These are phyloP conservation scores for Margaritifera margaritifera DNA, from an alignment of 2,888 invertebrate genomes.

Conservation along the genomic window DNA sequence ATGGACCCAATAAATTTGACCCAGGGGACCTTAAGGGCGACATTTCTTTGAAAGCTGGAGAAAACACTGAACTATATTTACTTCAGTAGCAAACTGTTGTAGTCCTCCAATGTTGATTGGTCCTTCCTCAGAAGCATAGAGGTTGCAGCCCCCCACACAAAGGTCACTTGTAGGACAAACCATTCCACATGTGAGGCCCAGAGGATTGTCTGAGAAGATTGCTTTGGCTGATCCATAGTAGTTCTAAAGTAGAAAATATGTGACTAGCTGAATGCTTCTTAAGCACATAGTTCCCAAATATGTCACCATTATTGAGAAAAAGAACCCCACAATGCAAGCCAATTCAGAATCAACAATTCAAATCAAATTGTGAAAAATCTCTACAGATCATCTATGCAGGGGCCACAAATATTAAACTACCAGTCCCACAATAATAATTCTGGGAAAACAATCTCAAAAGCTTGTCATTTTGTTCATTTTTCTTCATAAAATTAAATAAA, in stretches of 20 bases:
- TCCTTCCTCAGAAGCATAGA: conserved; percentile 96
- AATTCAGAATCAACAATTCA: too few relatives aligned
- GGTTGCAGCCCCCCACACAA: conserved; percentile 97
- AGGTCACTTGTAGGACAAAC: conserved; percentile 99
- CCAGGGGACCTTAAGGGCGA: too few relatives aligned
- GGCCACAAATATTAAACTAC: too few relatives aligned
- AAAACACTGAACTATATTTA: conserved; percentile 69
- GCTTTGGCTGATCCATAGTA: conserved; percentile 97
- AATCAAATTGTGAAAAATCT: too few relatives aligned
- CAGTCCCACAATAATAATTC: too few relatives aligned
- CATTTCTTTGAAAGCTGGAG: not conserved
- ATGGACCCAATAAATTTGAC: too few relatives aligned
- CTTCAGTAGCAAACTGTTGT: conserved; percentile 97
- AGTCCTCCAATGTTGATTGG: conserved; percentile 98
- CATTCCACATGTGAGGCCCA: conserved; percentile 83
- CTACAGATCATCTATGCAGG: too few relatives aligned
- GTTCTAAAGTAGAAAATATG: conserved; percentile 79
- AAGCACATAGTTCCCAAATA: not conserved
- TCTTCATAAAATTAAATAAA: too few relatives aligned
- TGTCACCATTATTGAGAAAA: too few relatives aligned
- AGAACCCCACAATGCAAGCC: too few relatives aligned
- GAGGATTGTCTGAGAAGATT: conserved; percentile 96
- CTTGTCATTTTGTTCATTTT: too few relatives aligned
- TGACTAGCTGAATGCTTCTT: not conserved
- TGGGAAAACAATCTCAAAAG: too few relatives aligned